Base-by-base conservation (phyloP, 2,888 invertebrate genomes). In the Sarcophaga subvicina region DNA sequence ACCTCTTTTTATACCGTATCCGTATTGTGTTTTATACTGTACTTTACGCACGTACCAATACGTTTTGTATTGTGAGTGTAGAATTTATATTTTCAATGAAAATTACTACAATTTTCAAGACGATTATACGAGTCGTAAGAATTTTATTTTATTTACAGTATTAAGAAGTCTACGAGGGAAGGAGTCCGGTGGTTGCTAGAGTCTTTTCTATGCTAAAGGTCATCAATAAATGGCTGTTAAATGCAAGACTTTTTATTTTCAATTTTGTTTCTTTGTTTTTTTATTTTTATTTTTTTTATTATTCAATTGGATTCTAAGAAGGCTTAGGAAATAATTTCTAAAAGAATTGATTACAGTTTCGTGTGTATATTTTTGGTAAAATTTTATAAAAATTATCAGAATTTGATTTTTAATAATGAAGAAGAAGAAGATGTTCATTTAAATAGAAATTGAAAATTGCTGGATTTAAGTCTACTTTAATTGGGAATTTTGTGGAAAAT, bases 111-210 rank as follows among this genome's bases (percentile, higher is more conserved):
- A 37, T 37, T 37, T 37, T 37, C 37, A 10, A 37, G 8, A 54
- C 17, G 54, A 54, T 54, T 54, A 54, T 17, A 37, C 37, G 37
- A 54, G 17, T 54, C 14, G 12, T 12, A 54, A 17, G 17, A 54
- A 54, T 54, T 54, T 17, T 5, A 54, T 54, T 14, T 54, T 54
- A 54, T 54, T 54, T 14, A 54, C 17, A 17, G 0, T 3, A 17
- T 17, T 54, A 3, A 14, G 14, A 54, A 3, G 3, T 4, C 12
- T 54, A 54, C 4, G 54, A 2, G 17, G 54, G 54, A 4, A 54
- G 17, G 2, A 8, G 37, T 2, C 2, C 0, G 1, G 8, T 0
- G 8, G 37, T 37, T 37, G 8, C 2, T 37, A 12, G 12, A 14
- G 12, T 14, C 14, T 14, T 14, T 49, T 49, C 14, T 3, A 49